Percentiles rank a stretch among this genome's conserved stretches.
Evolutionary conservation across 2,113 vertebrate species (phyloP).

Genomic region (Garra rufa): DNA sequence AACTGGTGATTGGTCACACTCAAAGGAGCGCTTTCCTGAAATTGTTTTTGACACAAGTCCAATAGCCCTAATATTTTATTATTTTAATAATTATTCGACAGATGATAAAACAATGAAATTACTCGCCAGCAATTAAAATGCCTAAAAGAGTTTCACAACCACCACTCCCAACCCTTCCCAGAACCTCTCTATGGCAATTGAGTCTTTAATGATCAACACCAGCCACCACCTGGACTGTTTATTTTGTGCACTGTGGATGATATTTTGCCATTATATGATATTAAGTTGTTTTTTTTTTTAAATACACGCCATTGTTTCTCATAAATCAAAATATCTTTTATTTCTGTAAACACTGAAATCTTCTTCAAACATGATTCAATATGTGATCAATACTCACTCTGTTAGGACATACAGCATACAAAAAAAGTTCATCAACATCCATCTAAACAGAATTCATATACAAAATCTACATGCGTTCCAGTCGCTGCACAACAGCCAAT

Average conservation of each 20-base stretch:
- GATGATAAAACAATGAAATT: background rate
- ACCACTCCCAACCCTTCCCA: background rate
- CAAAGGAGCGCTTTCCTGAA: background rate
- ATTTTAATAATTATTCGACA: background rate
- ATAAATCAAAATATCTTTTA: constrained; percentile 70
- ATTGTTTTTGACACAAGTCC: background rate
- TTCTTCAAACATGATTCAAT: constrained; percentile 60
- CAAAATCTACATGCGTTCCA: constrained; percentile 66
- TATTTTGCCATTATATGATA: background rate
- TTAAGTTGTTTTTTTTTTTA: constrained; percentile 42
- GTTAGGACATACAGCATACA: constrained; percentile 61
- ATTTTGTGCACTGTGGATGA: background rate
- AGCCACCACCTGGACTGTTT: background rate
- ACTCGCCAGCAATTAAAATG: background rate
- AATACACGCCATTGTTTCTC: too few relatives aligned
- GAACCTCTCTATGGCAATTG: background rate
- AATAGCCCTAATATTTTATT: background rate
- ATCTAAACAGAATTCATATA: constrained; percentile 60
- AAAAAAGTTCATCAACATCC: constrained; percentile 67
- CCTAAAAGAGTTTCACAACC: background rate
- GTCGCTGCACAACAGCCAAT: constrained; percentile 66
- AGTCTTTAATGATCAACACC: background rate
- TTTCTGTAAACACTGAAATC: constrained; percentile 67
- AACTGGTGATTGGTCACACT: background rate
- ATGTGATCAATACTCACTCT: constrained; percentile 51